These are phyloP conservation scores for Mechanitis mazaeus DNA, from an alignment of 2,888 invertebrate genomes.

Conservation along the genomic window DNA sequence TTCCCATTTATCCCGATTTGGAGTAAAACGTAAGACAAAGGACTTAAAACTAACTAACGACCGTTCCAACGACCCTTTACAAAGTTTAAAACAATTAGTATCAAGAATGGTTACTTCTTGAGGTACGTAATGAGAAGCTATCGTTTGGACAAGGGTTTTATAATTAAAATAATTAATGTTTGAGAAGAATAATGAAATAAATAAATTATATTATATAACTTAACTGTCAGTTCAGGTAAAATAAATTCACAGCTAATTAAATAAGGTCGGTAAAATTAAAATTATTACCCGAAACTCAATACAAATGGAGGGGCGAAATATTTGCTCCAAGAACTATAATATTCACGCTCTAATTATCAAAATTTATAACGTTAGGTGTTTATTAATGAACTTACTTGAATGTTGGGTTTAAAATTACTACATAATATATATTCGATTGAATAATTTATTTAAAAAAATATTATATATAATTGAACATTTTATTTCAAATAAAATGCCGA, in stretches of 20 bases:
- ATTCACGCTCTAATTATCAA: conserved; percentile 46
- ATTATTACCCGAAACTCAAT: conserved; percentile 39
- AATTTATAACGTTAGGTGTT: conserved; percentile 38
- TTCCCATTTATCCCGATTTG: conserved; percentile 25
- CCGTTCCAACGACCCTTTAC: conserved; percentile 15
- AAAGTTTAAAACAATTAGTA: conserved; percentile 12
- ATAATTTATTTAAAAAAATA: no score
- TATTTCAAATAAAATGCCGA: no score
- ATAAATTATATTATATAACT: no score
- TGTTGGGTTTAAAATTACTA: conserved; percentile 17
- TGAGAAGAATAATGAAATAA: no score
- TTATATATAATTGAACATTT: no score
- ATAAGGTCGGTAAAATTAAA: conserved; percentile 36
- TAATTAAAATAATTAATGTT: no score
- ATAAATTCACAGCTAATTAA: conserved; percentile 30
- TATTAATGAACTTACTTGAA: conserved; percentile 32
- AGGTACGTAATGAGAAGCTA: not conserved
- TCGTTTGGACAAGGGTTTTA: not conserved
- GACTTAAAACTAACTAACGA: conserved; percentile 23
- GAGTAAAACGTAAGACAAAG: conserved; percentile 12
- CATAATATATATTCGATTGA: not conserved
- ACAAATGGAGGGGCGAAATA: conserved; percentile 32
- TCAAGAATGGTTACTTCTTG: not conserved
- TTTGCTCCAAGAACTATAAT: conserved; percentile 37
- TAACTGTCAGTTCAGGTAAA: conserved; percentile 5